Evolutionary conservation across 2,888 invertebrate species (phyloP), one percentile per base, ranked within the genome.

Genomic region (Stenotaenia linearis): DNA sequence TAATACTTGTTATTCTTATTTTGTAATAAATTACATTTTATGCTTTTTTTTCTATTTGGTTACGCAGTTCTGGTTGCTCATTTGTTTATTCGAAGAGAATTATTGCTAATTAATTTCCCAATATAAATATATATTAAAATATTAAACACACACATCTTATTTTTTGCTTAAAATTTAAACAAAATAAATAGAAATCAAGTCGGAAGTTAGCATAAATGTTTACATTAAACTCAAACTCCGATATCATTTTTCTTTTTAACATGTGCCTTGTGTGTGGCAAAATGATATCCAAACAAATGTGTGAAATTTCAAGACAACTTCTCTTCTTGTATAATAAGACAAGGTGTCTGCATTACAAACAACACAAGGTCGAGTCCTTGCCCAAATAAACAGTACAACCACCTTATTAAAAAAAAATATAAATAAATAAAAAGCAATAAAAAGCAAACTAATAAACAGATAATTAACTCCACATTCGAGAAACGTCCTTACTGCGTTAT

Each of bases 311-410:
- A 69, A 69, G 69, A 25, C 69, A 28, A 69, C 69, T 28, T 69
- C 69, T 69, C 69, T 69, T 69, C 69, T 69, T 69, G 69, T 69
- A 69, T 69, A 69, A 69, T 69, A 69, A 69, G 69, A 69, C 69
- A 69, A 23, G 28, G 69, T 69, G 69, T 25, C 28, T 69, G 69
- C 69, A 69, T 69, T 69, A 69, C 69, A 69, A 69, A 69, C 69
- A 69, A 69, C 69, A 69, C 69, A 69, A 69, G 69, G 28, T 28
- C 69, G 69, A 69, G 69, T 69, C 69, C 69, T 69, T 69, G 69
- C 69, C 69, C 69, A 69, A 69, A 69, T 69, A 69, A 69, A 69
- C 69, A 69, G 69, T 69, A 69, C 69, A 69, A 69, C 69, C 28
- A 69, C 69, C 69, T 56, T 56, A 18, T 25, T 25, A 69, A 69